phyloP scores from a whole-genome alignment of 2,113 vertebrate genomes.

The Orientallactaga bullata region DNA sequence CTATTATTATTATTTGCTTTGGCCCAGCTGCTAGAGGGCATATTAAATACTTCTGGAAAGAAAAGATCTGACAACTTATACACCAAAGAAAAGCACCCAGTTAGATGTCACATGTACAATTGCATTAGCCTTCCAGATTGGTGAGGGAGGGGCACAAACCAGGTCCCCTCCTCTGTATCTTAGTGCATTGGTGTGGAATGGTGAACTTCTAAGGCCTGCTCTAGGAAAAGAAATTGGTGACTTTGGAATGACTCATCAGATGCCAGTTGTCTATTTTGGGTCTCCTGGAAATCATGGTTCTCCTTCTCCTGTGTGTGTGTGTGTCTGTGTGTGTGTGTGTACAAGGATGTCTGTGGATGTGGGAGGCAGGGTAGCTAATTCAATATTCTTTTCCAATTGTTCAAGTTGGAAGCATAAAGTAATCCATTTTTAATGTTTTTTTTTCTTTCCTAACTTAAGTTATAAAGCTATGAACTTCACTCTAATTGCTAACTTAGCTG shows the following conservation, averaged over 20 bases:
- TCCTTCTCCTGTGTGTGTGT: background rate
- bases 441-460: slow-evolving; percentile 26
- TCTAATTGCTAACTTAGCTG: background rate
- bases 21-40: background rate
- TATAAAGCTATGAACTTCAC: slow-evolving; percentile 32
- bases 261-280: background rate
- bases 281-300: background rate
- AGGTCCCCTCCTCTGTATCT: background rate
- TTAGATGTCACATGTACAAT: background rate
- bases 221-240: background rate
- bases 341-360: too few relatives aligned
- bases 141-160: background rate
- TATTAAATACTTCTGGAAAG: background rate
- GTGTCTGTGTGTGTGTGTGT: background rate
- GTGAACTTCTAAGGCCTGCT: background rate
- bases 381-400: background rate
- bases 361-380: too few relatives aligned
- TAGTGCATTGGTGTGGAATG: background rate
- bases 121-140: background rate
- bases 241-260: slow-evolving; percentile 20
- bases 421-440: background rate
- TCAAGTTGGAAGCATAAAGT: background rate
- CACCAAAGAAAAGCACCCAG: background rate
- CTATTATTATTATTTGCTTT: background rate
- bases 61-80: background rate